A percentile compares a stretch with the other conserved stretches of the same genome.
Evolutionary conservation across 2,113 vertebrate genomes (phyloP).

Genomic region (Petrocephalus microphthalmus): DNA sequence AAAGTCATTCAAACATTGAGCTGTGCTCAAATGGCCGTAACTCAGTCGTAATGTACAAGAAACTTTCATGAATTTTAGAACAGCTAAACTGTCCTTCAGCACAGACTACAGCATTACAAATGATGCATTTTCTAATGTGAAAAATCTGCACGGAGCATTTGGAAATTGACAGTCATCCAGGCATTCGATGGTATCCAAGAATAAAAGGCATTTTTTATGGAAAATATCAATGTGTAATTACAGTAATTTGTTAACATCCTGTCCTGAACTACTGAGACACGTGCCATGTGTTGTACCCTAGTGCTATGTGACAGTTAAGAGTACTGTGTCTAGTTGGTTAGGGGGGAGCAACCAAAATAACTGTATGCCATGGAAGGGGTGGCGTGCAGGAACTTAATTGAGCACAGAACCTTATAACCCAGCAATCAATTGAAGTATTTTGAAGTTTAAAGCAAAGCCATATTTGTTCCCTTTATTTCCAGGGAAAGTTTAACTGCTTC

Average conservation of each 20-base stretch:
- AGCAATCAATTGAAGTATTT: neutral
- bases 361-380: neutral
- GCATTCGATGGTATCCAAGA: neutral
- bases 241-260: neutral
- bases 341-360: neutral
- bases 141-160: neutral
- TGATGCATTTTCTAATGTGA: neutral
- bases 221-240: neutral
- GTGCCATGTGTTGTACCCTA: neutral
- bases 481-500: neutral
- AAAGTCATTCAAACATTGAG: neutral
- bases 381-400: neutral
- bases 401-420: slow-evolving; percentile 9
- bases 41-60: neutral
- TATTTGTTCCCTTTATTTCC: neutral
- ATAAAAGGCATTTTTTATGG: neutral
- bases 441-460: slow-evolving; percentile 12
- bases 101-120: neutral
- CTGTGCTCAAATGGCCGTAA: neutral
- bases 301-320: neutral
- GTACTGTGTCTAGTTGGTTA: neutral
- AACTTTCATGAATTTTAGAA: neutral
- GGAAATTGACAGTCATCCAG: neutral
- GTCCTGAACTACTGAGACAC: neutral
- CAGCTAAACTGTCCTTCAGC: neutral